A percentile compares a stretch with the other conserved stretches of the same genome.
Conservation (phyloP, 2,113 vertebrate species). For the Cyphotilapia sp. region DNA sequence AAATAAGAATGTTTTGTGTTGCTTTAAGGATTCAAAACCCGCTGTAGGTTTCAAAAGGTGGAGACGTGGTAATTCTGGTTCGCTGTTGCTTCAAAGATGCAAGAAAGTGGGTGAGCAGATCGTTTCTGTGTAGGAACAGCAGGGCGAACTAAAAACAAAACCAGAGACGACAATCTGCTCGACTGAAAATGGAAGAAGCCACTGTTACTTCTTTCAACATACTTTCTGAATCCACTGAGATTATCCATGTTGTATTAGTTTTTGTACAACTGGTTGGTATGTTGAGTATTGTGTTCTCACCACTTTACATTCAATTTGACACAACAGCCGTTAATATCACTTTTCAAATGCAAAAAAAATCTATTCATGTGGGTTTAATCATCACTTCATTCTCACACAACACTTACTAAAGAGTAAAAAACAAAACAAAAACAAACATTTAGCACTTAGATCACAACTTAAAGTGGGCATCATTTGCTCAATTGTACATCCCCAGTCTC, state of each 20-base stretch:
- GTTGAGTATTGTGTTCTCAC: neutral
- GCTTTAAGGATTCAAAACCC: neutral
- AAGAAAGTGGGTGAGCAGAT: slow-evolving; percentile 28
- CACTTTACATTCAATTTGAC: neutral
- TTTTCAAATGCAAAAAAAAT: neutral
- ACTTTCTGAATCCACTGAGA: neutral
- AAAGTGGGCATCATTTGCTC: neutral
- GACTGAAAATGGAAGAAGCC: neutral
- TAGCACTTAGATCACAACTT: neutral
- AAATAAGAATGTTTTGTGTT: slow-evolving; percentile 18
- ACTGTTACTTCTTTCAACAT: neutral
- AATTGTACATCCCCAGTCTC: neutral
- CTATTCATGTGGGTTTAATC: neutral
- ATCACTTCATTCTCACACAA: neutral
- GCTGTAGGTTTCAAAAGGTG: slow-evolving; percentile 17
- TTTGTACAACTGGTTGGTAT: neutral
- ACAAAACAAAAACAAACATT: neutral
- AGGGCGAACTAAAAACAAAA: slow-evolving; percentile 27
- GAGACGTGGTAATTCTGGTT: slow-evolving; percentile 16
- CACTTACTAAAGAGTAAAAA: neutral
- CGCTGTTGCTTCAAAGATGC: slow-evolving; percentile 1
- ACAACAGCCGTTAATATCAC: neutral
- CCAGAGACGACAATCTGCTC: neutral
- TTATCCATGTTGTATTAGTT: neutral
- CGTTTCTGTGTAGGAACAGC: slow-evolving; percentile 10